Conservation (phyloP, 2,113 vertebrate genomes). For the Pachyramphus minor region DNA sequence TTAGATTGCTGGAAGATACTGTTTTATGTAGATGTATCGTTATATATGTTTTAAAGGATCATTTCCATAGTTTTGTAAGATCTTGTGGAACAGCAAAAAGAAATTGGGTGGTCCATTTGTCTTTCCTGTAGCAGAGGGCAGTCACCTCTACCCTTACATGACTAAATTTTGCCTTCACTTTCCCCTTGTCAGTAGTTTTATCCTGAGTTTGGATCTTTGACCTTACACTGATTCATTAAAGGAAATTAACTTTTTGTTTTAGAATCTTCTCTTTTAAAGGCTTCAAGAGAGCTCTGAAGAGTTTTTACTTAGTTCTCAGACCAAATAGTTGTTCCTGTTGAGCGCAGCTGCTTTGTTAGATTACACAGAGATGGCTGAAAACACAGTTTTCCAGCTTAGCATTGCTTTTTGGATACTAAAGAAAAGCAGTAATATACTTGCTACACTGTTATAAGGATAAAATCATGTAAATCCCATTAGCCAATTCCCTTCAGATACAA, state of each 20-base stretch:
- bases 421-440: not conserved
- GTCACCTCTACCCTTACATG: not conserved
- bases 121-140: not conserved
- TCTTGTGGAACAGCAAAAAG: not conserved
- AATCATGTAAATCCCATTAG: not conserved
- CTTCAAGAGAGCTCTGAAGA: not conserved
- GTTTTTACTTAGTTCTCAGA: not conserved
- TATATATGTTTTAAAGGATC: not conserved
- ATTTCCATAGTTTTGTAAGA: not conserved
- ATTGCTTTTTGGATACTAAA: not conserved
- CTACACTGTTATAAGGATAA: not conserved
- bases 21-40: not conserved
- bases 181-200: not conserved
- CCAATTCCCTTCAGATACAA: not conserved
- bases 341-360: not conserved
- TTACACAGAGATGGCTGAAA: not conserved
- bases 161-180: not conserved
- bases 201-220: not conserved
- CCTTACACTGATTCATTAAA: not conserved
- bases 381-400: not conserved
- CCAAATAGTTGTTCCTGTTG: not conserved
- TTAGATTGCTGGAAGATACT: not conserved
- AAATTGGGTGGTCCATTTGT: not conserved
- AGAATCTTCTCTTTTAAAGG: not conserved
- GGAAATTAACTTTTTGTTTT: not conserved